Evolutionary conservation across 2,113 vertebrate genomes (phyloP), one percentile per base, ranked within the genome.

Genomic region (Crocuta crocuta): DNA sequence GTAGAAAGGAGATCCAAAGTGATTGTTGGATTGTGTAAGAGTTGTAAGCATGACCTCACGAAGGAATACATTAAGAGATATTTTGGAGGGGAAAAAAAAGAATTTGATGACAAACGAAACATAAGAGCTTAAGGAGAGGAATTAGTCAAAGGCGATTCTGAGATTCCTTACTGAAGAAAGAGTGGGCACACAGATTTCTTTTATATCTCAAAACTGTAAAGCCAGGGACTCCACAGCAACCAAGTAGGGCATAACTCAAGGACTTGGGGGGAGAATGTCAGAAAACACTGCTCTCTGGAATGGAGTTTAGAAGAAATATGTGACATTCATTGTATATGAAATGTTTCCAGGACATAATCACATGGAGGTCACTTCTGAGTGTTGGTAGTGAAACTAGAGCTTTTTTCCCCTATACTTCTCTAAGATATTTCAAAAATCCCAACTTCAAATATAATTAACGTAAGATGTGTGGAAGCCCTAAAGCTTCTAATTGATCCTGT

Each of bases 331-430:
- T 12, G 78, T 26, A 55, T 79, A 50, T 58, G 33, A 28, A 80
- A 48, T 74, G 21, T 91, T 95, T 94, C n/a, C 7, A 94, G 79
- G 53, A 80, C 93, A 80, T 85, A 68, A 81, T 31, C 39, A 79
- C 35, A 50, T 82, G 28, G 35, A 84, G 55, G 45, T 81, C 26
- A 81, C 33, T 74, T 85, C n/a, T 85, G 70, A 94, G 43, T 58
- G 1, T 43, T 94, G 19, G 43, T 81, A 61, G 55, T 53, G 45
- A 97, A 94, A 55, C 48, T 53, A 55, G 23, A 86, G 16, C 10
- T 76, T 73, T 82, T 83, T 35, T 0, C 0, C 10, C 15, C 21
- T 45, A 63, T 70, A 78, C 13, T 2, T 43, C 1, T 85, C 5
- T 31, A 43, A 92, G 24, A 9, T 85, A 89, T 55, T 86, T 82